Evolutionary conservation across 2,888 invertebrate species (phyloP), one percentile per base, ranked within the genome.

Genomic region (Agapostemon virescens): DNA sequence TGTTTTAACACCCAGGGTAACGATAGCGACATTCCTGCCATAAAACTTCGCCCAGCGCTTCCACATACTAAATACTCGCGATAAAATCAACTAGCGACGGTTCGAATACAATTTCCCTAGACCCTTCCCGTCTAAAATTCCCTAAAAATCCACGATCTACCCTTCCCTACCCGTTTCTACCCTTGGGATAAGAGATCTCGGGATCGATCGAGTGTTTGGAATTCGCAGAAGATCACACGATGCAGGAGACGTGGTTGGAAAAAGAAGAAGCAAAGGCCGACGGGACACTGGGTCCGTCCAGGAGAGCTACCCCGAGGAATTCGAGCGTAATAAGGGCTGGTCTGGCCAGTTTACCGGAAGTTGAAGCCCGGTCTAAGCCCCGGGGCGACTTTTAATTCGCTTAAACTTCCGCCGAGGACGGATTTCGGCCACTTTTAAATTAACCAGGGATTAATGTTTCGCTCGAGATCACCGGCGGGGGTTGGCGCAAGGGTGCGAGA

Each of bases 331-430:
- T 68, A 68, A 69, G 75, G 26, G 58, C 49, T 67, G 26, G 61
- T 77, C 52, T 49, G 40, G 49, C 67, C 38, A 52, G 68, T 61
- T 69, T 75, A 74, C 64, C 33, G 30, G 33, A 69, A 75, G 75
- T 77, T 74, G 45, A 36, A 67, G 33, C 26, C 30, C 38, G 30
- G 30, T 67, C 45, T 38, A 52, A 74, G 33, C 61, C 49, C 49
- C 17, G 42, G 42, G 52, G n/a, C 69, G 72, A 77, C 79, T 77
- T 79, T 79, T 79, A 77, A 79, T 71, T 72, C 68, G 52, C n/a
- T 40, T 23, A 5, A 70, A 61, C 61, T 63, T 52, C 61, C 67
- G 20, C 7, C 23, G 52, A 13, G 30, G 26, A 36, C 63, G 33
- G 69, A 79, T 77, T 77, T 72, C 33, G 64, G 42, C 38, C 40